phyloP scores from a whole-genome alignment of 1,140 invertebrate species.

The Bombus vancouverensis region DNA sequence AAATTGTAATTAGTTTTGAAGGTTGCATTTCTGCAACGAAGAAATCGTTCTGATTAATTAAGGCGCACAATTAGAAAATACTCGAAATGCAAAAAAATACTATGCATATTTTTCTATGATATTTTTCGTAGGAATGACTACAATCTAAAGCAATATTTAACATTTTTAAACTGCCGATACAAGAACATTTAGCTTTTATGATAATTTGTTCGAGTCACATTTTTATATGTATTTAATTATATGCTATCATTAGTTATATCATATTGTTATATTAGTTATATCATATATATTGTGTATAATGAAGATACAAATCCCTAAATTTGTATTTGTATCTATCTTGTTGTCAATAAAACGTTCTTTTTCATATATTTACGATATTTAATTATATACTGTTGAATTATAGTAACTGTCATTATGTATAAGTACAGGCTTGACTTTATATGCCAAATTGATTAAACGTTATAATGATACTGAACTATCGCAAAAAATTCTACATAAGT shows the following conservation, averaged over 20 bases:
- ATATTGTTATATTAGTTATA: neutral
- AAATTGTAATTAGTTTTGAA: neutral
- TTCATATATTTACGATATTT: neutral
- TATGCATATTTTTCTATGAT: conserved; percentile 27
- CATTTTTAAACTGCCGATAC: neutral
- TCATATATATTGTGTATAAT: neutral
- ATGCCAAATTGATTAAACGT: neutral
- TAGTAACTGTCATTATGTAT: neutral
- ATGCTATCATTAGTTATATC: neutral
- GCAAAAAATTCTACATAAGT: neutral
- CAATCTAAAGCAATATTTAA: conserved; percentile 25
- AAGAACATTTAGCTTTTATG: neutral
- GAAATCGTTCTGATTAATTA: neutral
- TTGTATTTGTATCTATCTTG: conserved; percentile 22
- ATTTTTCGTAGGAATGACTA: neutral
- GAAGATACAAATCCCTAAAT: neutral
- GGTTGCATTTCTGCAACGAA: neutral
- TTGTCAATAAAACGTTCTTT: conserved; percentile 33
- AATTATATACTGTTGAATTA: neutral
- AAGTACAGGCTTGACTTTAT: neutral
- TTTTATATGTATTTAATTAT: conserved; percentile 17
- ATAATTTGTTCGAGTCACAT: neutral
- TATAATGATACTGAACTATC: neutral
- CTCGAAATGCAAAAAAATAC: neutral
- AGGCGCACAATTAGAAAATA: conserved; percentile 17